Percentiles rank a stretch among this genome's conserved stretches.
Conservation (phyloP, 2,888 invertebrate genomes). For the Idaea aversata region DNA sequence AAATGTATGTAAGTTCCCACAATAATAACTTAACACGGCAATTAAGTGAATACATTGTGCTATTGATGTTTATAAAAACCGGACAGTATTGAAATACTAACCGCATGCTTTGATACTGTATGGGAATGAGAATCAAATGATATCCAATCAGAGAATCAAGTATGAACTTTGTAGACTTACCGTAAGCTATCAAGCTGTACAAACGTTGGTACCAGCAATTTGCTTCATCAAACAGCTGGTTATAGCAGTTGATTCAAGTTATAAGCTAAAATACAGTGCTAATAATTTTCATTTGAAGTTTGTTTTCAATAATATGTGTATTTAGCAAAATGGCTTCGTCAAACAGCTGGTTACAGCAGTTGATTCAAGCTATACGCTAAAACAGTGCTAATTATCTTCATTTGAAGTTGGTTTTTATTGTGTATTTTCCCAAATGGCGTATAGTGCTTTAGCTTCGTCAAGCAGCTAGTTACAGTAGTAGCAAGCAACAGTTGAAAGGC, state of each 20-base stretch:
- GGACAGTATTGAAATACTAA: neutral
- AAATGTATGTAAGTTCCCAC: neutral
- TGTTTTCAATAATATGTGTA: too few species aligned
- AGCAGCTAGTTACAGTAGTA: too few species aligned
- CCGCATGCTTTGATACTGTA: conserved; percentile 2
- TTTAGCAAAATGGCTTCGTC: too few species aligned
- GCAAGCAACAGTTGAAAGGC: too few species aligned
- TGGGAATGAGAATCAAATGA: neutral
- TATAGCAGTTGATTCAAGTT: neutral
- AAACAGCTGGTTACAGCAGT: too few species aligned
- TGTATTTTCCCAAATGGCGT: too few species aligned
- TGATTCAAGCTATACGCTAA: neutral
- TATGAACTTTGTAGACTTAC: too few species aligned
- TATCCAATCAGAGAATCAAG: neutral
- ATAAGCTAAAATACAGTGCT: neutral
- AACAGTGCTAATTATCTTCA: too few species aligned
- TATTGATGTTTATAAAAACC: neutral
- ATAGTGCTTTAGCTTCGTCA: too few species aligned
- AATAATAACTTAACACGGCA: neutral
- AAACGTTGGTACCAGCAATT: neutral
- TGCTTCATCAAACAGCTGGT: too few species aligned
- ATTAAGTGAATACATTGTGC: neutral
- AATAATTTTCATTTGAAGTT: too few species aligned
- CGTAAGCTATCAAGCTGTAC: neutral
- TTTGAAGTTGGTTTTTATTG: too few species aligned